Evolutionary conservation across 2,888 invertebrate genomes (phyloP).

Genomic region (Synanthedon formicaeformis): DNA sequence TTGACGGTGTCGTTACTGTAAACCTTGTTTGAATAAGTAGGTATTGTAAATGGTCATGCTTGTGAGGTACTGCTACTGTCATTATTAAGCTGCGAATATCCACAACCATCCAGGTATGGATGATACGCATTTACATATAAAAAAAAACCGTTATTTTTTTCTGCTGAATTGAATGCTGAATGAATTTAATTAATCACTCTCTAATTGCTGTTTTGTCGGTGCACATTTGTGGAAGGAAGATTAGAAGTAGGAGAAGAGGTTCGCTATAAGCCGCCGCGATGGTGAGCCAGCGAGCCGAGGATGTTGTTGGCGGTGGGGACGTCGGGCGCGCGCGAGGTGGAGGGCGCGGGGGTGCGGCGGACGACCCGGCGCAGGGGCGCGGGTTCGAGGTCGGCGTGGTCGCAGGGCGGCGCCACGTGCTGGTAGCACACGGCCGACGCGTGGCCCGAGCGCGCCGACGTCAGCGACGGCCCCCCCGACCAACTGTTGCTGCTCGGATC

Average conservation of each 20-base stretch:
- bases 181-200: too few relatives aligned
- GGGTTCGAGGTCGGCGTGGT: constrained; percentile 18
- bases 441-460: constrained; percentile 90
- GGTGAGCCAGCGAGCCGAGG: constrained; percentile 43
- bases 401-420: constrained; percentile 68
- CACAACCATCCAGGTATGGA: too few relatives aligned
- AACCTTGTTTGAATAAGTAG: too few relatives aligned
- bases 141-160: too few relatives aligned
- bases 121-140: too few relatives aligned
- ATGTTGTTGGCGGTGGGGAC: constrained; percentile 51
- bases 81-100: too few relatives aligned
- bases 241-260: not conserved
- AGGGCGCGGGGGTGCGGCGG: constrained; percentile 14
- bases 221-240: too few relatives aligned
- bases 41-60: too few relatives aligned
- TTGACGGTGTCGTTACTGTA: too few relatives aligned
- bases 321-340: constrained; percentile 26
- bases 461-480: constrained; percentile 81
- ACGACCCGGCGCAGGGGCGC: constrained; percentile 22
- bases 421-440: constrained; percentile 91
- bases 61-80: too few relatives aligned
- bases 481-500: constrained; percentile 82
- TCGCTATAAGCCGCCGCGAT: constrained; percentile 18
- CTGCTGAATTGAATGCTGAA: too few relatives aligned
- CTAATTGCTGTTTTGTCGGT: too few relatives aligned